Evolutionary conservation across 2,113 vertebrate genomes (phyloP).

Genomic region (Toxotes jaculatrix): DNA sequence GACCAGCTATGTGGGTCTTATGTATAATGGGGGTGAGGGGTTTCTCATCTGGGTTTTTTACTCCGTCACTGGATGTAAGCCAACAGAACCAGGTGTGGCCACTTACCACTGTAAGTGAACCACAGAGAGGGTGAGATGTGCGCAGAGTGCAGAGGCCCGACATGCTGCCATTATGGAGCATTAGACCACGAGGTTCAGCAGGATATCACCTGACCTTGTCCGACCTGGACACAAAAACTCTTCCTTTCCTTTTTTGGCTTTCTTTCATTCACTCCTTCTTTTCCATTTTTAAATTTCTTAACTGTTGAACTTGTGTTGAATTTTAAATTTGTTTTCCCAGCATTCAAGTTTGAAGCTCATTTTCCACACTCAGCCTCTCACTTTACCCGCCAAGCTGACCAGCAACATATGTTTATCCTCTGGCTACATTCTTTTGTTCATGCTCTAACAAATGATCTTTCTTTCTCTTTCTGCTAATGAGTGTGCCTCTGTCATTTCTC

Average conservation of each 20-base stretch:
- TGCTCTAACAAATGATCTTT: conserved; percentile 35
- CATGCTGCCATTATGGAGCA: conserved; percentile 39
- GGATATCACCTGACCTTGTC: conserved; percentile 42
- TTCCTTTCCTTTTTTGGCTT: neutral
- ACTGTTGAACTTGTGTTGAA: neutral
- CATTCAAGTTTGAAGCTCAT: neutral
- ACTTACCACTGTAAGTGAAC: conserved; percentile 57
- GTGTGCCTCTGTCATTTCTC: conserved; percentile 32
- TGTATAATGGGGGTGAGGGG: conserved; percentile 18
- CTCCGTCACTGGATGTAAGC: conserved; percentile 31
- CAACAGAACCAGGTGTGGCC: conserved; percentile 63
- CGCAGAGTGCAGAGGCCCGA: conserved; percentile 36
- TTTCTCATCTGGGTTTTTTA: conserved; percentile 24
- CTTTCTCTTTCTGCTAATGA: conserved; percentile 38
- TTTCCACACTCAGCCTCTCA: neutral
- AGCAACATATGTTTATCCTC: conserved; percentile 47
- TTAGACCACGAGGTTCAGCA: conserved; percentile 36
- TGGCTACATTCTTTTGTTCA: conserved; percentile 36
- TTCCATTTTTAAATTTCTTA: conserved; percentile 7
- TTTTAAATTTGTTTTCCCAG: neutral
- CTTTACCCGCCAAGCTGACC: conserved; percentile 17
- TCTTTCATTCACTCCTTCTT: neutral
- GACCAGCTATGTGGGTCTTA: neutral
- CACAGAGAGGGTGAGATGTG: conserved; percentile 39
- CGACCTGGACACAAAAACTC: conserved; percentile 36